Percentiles rank a stretch among this genome's conserved stretches.
These are phyloP conservation scores for Eretmocerus hayati DNA, from an alignment of 2,888 invertebrate genomes.

Conservation along the genomic window DNA sequence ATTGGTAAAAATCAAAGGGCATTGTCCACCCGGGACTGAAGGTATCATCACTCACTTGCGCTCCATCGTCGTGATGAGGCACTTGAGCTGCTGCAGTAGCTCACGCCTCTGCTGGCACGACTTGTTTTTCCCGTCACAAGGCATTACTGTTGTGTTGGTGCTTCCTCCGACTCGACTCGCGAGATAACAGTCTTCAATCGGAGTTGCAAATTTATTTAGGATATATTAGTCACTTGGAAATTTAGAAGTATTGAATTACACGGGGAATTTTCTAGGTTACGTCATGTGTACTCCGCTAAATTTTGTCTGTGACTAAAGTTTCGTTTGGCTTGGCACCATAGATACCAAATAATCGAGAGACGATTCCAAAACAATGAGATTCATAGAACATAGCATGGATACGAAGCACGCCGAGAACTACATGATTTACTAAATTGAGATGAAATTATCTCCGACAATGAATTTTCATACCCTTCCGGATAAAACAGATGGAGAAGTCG, in stretches of 20 bases:
- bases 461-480: too few species aligned
- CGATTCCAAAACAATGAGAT: too few species aligned
- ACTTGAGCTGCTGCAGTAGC: constrained; percentile 38
- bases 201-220: background rate
- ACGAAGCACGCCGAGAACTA: too few species aligned
- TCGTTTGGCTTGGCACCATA: constrained; percentile 9
- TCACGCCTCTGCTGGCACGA: constrained; percentile 38
- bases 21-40: too few species aligned
- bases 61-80: constrained; percentile 41
- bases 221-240: background rate
- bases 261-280: constrained; percentile 18
- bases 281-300: constrained; percentile 12
- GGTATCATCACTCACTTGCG: constrained; percentile 29
- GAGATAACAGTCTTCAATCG: background rate
- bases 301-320: constrained; percentile 3
- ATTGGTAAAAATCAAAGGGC: too few species aligned
- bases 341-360: constrained; percentile 14
- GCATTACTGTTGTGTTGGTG: too few species aligned
- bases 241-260: constrained; percentile 5
- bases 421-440: too few species aligned
- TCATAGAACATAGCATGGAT: too few species aligned
- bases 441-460: too few species aligned
- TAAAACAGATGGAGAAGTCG: too few species aligned
- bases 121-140: constrained; percentile 41
- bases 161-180: background rate